A percentile compares a stretch with the other conserved stretches of the same genome.
Conservation (phyloP, 1,140 invertebrate genomes). For the Zaprionus taronus region DNA sequence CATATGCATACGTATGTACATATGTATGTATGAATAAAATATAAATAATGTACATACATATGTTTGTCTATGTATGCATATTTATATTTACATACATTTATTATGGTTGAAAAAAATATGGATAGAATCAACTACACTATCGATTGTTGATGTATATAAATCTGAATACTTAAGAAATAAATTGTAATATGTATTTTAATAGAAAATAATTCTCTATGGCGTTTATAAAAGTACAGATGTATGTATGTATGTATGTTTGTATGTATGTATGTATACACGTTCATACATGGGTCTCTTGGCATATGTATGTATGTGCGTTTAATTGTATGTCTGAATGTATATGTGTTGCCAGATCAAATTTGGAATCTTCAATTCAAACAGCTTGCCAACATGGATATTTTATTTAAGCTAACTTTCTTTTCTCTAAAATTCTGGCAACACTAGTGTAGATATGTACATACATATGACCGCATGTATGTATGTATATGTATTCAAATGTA, state of each 20-base stretch:
- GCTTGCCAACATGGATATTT: too few relatives aligned
- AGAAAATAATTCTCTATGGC: constrained; percentile 5
- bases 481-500: neutral
- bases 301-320: constrained; percentile 13
- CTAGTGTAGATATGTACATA: too few relatives aligned
- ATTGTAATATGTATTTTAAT: neutral
- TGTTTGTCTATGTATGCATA: neutral
- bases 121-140: neutral
- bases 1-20: constrained; percentile 14
- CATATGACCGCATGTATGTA: too few relatives aligned
- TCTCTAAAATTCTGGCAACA: neutral
- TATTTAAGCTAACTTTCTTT: too few relatives aligned
- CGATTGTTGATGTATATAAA: neutral
- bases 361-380: too few relatives aligned
- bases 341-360: too few relatives aligned
- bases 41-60: constrained; percentile 26
- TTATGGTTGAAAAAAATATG: neutral
- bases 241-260: constrained; percentile 26
- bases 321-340: neutral
- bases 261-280: neutral
- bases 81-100: constrained; percentile 25
- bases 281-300: neutral
- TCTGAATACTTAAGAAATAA: neutral
- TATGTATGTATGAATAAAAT: constrained; percentile 13
- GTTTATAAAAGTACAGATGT: constrained; percentile 16